A percentile compares a stretch with the other conserved stretches of the same genome.
Evolutionary conservation across 2,888 invertebrate genomes (phyloP).

Genomic region (Drosophila putrida): DNA sequence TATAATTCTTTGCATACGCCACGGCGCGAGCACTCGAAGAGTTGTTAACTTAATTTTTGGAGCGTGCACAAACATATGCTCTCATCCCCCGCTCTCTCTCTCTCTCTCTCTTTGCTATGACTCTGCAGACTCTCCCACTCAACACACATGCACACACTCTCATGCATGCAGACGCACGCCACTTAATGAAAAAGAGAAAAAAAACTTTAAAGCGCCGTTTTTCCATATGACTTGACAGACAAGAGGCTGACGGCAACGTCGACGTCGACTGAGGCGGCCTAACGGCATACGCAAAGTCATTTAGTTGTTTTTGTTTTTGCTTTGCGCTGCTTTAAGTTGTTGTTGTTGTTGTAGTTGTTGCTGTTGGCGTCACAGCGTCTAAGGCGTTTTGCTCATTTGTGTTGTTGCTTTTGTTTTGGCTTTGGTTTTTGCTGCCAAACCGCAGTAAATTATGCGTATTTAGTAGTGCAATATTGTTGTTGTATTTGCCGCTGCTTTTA

Average conservation of each 20-base stretch:
- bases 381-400: constrained; percentile 35
- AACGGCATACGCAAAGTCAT: constrained; percentile 64
- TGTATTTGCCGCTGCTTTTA: constrained; percentile 55
- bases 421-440: constrained; percentile 38
- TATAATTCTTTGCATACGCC: constrained; percentile 63
- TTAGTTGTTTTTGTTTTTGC: constrained; percentile 34
- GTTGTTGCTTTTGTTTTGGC: constrained; percentile 23
- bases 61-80: constrained; percentile 79
- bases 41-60: constrained; percentile 83
- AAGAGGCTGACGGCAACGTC: constrained; percentile 65
- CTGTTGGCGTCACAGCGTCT: constrained; percentile 56
- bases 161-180: constrained; percentile 54
- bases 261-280: constrained; percentile 32
- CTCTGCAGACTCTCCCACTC: constrained; percentile 66
- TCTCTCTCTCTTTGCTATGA: constrained; percentile 29
- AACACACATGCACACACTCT: constrained; percentile 29
- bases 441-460: constrained; percentile 72
- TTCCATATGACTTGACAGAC: constrained; percentile 85
- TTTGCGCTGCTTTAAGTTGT: constrained; percentile 33
- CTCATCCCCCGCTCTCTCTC: constrained; percentile 24
- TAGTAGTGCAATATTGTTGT: constrained; percentile 14
- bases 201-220: constrained; percentile 84
- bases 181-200: constrained; percentile 72
- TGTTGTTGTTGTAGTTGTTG: constrained; percentile 22
- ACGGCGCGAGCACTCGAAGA: constrained; percentile 71